Evolutionary conservation across 2,888 invertebrate species (phyloP).

Genomic region (Sesamia inferens): DNA sequence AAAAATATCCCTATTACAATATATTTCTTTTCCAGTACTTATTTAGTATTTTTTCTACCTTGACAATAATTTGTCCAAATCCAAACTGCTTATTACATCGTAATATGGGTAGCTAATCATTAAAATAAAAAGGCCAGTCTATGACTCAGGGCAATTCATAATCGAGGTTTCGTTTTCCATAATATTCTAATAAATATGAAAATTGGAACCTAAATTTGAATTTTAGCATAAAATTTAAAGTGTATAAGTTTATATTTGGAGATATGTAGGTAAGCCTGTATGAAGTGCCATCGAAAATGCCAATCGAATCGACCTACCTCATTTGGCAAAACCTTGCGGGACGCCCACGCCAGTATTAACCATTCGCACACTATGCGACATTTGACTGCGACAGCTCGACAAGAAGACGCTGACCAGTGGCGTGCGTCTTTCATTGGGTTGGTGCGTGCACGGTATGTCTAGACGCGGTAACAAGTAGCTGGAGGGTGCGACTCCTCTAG

Average conservation of each 20-base stretch:
- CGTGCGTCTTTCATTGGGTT: not conserved
- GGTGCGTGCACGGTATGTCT: not conserved
- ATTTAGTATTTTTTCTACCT: not conserved
- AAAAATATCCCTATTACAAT: not conserved
- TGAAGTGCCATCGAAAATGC: conserved; percentile 57
- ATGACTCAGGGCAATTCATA: conserved; percentile 21
- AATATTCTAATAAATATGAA: conserved; percentile 39
- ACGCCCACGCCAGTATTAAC: conserved; percentile 42
- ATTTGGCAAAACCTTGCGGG: conserved; percentile 40
- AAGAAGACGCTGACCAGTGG: not conserved
- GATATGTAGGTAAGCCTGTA: conserved; percentile 12
- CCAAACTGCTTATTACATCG: conserved; percentile 8
- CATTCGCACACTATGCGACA: not conserved
- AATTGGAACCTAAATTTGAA: conserved; percentile 37
- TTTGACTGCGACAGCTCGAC: not conserved
- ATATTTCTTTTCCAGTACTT: not conserved
- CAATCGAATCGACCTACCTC: conserved; percentile 61
- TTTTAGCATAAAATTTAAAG: conserved; percentile 55
- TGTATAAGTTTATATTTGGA: conserved; percentile 49
- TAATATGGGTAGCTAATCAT: conserved; percentile 26
- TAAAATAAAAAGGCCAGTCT: conserved; percentile 35
- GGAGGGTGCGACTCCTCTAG: not conserved
- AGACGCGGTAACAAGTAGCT: not conserved
- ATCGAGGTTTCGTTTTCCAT: conserved; percentile 40
- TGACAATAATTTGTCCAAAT: conserved; percentile 9